A percentile compares a stretch with the other conserved stretches of the same genome.
phyloP scores from a whole-genome alignment of 2,888 invertebrate genomes.

The Cheilosia urbana region DNA sequence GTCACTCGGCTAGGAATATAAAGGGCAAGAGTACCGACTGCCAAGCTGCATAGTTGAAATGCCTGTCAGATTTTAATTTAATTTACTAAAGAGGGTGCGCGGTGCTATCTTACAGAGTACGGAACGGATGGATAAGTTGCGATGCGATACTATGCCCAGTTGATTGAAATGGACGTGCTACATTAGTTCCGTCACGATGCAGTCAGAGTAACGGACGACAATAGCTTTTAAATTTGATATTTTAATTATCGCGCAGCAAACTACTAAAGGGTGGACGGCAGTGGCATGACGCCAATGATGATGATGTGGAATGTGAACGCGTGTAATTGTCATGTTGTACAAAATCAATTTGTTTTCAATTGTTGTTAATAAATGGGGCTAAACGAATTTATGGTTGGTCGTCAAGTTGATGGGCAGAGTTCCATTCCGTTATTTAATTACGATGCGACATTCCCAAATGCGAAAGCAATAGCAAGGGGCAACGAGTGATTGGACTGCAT shows the following conservation, averaged over 20 bases:
- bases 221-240: constrained; percentile 45
- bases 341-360: too few species aligned
- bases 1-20: constrained; percentile 3
- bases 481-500: too few species aligned
- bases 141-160: constrained; percentile 14
- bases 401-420: too few species aligned
- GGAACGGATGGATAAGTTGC: constrained; percentile 30
- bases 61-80: constrained; percentile 43
- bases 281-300: too few species aligned
- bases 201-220: constrained; percentile 12
- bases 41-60: constrained; percentile 12
- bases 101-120: not conserved
- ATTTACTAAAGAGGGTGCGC: constrained; percentile 20
- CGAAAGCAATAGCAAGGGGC: too few species aligned
- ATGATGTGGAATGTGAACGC: too few species aligned
- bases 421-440: too few species aligned
- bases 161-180: constrained; percentile 62
- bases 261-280: too few species aligned
- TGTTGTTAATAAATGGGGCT: too few species aligned
- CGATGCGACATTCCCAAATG: too few species aligned
- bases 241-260: constrained; percentile 44
- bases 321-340: too few species aligned
- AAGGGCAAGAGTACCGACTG: not conserved
- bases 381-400: too few species aligned
- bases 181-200: constrained; percentile 32